Evolutionary conservation across 2,888 invertebrate species (phyloP), one percentile per base, ranked within the genome.

Genomic region (Troilus luridus): DNA sequence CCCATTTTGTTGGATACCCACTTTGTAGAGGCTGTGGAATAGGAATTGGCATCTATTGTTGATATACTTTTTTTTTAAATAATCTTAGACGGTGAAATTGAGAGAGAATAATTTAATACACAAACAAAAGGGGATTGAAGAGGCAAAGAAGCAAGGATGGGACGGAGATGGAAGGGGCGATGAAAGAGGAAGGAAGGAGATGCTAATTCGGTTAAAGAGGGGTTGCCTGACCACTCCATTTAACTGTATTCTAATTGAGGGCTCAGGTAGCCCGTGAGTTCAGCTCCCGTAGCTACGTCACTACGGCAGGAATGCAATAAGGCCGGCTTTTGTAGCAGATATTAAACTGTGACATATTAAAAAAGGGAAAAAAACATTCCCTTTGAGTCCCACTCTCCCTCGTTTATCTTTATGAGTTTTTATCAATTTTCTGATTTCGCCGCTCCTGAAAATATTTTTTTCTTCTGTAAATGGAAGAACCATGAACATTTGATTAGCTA

Each of bases 361-460:
- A 85, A 85, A 85, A 54, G n/a, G 5, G n/a, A 56, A 56, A 56
- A 54, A 54, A 67, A 41, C 62, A 62, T 54, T 89, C 54, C 89
- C 89, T 89, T 89, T 89, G 89, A 89, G 54, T 89, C 11, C 21
- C 41, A 6, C 89, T 27, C 41, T n/a, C 54, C 54, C 89, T n/a
- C 64, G 89, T 67, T 89, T 89, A 89, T 89, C 62, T 89, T 89
- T 89, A 89, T 89, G 89, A 89, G 89, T 89, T 89, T 89, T 89
- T 89, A 89, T 89, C 89, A 89, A 89, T 89, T 89, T 89, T 89
- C 89, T 89, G 89, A 89, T 89, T 89, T 89, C 89, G 85, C 56
- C 85, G 85, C 85, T 85, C 85, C 56, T 60, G 60, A n/a, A 54
- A 64, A 89, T 60, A 60, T 62, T 27, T 62, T 62, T 88, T 88